phyloP scores from a whole-genome alignment of 1,140 invertebrate genomes.

The Neomicropteryx cornuta region DNA sequence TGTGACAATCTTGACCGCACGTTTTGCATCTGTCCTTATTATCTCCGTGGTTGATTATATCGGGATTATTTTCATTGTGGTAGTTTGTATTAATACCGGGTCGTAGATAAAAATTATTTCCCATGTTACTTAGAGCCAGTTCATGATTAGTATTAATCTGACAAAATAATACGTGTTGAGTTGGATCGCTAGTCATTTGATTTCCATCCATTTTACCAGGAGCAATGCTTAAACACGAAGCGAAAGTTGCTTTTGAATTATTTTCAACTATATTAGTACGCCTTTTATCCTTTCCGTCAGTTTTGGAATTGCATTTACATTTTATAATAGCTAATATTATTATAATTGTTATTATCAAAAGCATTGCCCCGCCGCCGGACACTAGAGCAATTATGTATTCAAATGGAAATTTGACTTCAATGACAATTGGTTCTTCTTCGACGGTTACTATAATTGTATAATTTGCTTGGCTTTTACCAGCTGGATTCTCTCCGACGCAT shows the following conservation, averaged over 20 bases:
- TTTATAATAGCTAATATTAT: slow-evolving; percentile 47
- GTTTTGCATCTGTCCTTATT: slow-evolving; percentile 49
- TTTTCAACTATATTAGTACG: slow-evolving; percentile 29
- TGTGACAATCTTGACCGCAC: slow-evolving; percentile 26
- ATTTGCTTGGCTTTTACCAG: slow-evolving; percentile 61
- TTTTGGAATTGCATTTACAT: slow-evolving; percentile 45
- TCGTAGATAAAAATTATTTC: slow-evolving; percentile 12
- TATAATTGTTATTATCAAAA: slow-evolving; percentile 48
- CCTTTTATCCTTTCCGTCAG: slow-evolving; percentile 43
- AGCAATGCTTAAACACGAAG: slow-evolving; percentile 6
- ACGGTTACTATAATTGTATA: slow-evolving; percentile 64
- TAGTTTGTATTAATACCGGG: slow-evolving; percentile 35
- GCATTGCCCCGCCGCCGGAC: slow-evolving; percentile 44
- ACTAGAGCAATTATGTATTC: slow-evolving; percentile 57
- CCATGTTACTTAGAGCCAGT: slow-evolving; percentile 16
- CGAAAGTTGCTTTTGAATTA: slow-evolving; percentile 6
- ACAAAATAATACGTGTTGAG: slow-evolving; percentile 33
- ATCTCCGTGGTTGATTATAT: slow-evolving; percentile 64
- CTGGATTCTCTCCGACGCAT: slow-evolving; percentile 72
- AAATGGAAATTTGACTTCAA: slow-evolving; percentile 50
- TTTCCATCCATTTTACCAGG: slow-evolving; percentile 33
- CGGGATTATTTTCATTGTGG: slow-evolving; percentile 56
- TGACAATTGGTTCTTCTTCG: slow-evolving; percentile 55
- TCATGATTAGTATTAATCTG: slow-evolving; percentile 18
- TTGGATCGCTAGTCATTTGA: slow-evolving; percentile 33